A percentile compares a stretch with the other conserved stretches of the same genome.
phyloP scores from a whole-genome alignment of 2,888 invertebrate genomes.

The Strigamia crassipes region DNA sequence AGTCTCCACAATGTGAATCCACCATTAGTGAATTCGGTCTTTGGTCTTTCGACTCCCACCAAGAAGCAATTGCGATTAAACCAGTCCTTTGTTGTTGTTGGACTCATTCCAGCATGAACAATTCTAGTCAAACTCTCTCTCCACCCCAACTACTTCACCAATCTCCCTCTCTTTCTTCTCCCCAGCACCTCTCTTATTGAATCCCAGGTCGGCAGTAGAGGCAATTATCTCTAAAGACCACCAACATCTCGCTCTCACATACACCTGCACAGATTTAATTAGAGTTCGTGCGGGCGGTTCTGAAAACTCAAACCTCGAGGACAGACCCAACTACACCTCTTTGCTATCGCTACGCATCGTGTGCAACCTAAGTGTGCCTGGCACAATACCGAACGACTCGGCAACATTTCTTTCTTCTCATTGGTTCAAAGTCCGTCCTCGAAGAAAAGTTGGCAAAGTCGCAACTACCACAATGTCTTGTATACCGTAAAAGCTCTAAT shows the following conservation, averaged over 20 bases:
- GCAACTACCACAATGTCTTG: too few relatives aligned
- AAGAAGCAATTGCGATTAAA: background rate
- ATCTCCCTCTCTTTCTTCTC: background rate
- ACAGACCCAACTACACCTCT: background rate
- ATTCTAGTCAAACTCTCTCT: background rate
- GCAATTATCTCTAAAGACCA: conserved; percentile 15
- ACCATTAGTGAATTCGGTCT: background rate
- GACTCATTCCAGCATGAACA: conserved; percentile 3
- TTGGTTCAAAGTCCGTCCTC: too few relatives aligned
- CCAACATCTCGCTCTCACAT: background rate
- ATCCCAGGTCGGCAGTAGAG: background rate
- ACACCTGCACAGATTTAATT: conserved; percentile 19
- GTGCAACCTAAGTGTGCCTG: too few relatives aligned
- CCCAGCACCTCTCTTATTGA: conserved; percentile 10
- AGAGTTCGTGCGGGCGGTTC: background rate
- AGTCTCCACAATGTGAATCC: too few relatives aligned
- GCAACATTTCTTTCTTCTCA: too few relatives aligned
- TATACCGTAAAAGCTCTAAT: too few relatives aligned
- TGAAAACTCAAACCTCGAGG: conserved; percentile 2
- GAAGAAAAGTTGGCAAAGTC: too few relatives aligned
- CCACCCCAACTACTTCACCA: background rate
- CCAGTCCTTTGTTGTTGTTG: background rate
- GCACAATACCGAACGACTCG: too few relatives aligned
- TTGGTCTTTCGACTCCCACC: background rate
- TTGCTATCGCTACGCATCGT: background rate